Conservation (phyloP, 2,113 vertebrate genomes). For the Aleadryas rufinucha region DNA sequence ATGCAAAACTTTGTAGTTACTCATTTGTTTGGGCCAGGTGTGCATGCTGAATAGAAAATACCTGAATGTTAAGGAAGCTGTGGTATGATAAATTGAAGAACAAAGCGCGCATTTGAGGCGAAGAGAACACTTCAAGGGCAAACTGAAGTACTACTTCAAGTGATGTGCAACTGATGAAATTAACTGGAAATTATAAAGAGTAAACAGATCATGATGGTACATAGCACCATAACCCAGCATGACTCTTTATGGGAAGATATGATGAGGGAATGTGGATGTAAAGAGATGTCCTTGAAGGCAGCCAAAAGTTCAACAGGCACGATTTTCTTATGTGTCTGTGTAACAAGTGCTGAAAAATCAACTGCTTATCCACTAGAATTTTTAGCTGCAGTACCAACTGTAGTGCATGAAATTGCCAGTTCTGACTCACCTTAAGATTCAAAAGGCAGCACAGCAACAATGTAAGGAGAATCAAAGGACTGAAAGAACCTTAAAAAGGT, state of each 20-base stretch:
- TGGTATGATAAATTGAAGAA: background rate
- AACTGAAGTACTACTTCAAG: background rate
- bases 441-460: background rate
- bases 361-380: background rate
- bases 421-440: background rate
- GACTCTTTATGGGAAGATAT: background rate
- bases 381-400: background rate
- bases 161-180: background rate
- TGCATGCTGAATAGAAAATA: background rate
- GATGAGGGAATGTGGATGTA: background rate
- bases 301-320: background rate
- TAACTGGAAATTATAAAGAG: background rate
- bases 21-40: background rate
- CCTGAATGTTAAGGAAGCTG: background rate
- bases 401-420: background rate
- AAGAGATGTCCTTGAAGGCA: background rate
- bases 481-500: background rate
- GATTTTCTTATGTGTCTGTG: background rate
- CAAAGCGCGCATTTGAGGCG: background rate
- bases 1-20: background rate
- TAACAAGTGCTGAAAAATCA: background rate
- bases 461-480: background rate
- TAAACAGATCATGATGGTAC: background rate
- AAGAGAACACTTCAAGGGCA: background rate
- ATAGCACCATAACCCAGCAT: background rate